Evolutionary conservation across 2,113 vertebrate genomes (phyloP), one percentile per base, ranked within the genome.

Genomic region (Balaeniceps rex): DNA sequence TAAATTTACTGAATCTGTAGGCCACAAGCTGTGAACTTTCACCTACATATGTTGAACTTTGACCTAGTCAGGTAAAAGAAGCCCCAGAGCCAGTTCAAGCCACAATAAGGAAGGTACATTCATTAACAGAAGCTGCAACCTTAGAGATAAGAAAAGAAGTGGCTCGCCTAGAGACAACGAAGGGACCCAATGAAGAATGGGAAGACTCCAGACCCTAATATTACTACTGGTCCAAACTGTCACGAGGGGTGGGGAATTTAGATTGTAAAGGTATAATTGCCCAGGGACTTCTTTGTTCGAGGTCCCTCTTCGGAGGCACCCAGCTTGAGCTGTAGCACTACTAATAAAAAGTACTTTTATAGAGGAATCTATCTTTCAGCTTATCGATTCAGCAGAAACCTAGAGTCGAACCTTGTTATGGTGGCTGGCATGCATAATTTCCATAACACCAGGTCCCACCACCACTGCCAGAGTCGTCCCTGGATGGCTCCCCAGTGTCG

Each of bases 401-500:
- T 23, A 14, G 57, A 23, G 57, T 58, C 13, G 9, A 58, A 58
- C 13, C 57, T 33, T 21, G 57, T 34, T n/a, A 23, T 14, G 33
- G 33, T 23, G 57, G 33, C 57, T 14, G 33, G 33, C 57, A n/a
- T 10, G 33, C 6, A 2, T 58, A 58, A 58, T 14, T 58, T 58
- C 54, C 54, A 5, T 55, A 33, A 19, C 54, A 57, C 54, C 16
- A 66, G 55, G 19, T 36, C 28, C 51, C 23, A 54, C 13, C 29
- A 51, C 29, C 2, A 3, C 60, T 78, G 17, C 34, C 0, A 0
- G 36, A 52, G 26, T 18, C 4, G 2, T 47, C 57, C 25, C 65
- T 25, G 38, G 24, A 26, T 2, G 31, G n/a, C 14, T 85, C 11
- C 57, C 24, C 22, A 12, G 23, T n/a, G 34, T 38, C 10, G 2